Evolutionary conservation across 2,797 vertebrate genomes (phyloP), one percentile per base, ranked within the genome.

Genomic region (Salmo trutta): DNA sequence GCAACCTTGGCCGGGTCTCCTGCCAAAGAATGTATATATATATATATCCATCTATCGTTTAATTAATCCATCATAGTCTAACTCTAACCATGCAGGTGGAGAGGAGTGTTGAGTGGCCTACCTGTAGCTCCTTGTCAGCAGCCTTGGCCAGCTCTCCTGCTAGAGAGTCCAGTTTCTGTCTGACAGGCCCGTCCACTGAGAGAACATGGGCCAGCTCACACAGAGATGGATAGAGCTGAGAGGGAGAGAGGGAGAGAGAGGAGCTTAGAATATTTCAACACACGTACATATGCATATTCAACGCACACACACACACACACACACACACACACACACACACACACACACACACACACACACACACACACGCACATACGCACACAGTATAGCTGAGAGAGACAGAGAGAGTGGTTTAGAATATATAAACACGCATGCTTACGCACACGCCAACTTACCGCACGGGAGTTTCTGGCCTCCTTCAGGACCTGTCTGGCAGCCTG

Each of bases 61-160:
- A 47, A 47, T 47, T 2, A 8, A 47, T 47, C 41, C 41, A 3
- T 47, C 41, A 47, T 47, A 24, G 62, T 65, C 24, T 24, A 29
- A 65, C 8, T 8, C 24, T 3, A 27, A 29, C 24, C 64, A 16
- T 17, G 27, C 27, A 31, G 14, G 33, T 4, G 19, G 14, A 33
- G 67, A 16, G 0, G 67, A 29, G 31, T 81, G 73, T 75, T 81
- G 64, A 33, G 10, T 47, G 10, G 41, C 14, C 71, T 90, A 96
- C 97, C 95, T 98, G 96, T 72, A 98, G 93, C 67, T 98, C 97
- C 85, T 97, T 97, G 91, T 98, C 96, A 1, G 97, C 96, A 15
- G 97, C 96, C 84, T 97, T 97, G 79, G 96, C 95, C 41, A 98
- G 94, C 76, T 97, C 96, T 8, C 94, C 96, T 17, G 96, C 95